Conservation (phyloP, 2,888 invertebrate genomes). For the Mythimna loreyi region DNA sequence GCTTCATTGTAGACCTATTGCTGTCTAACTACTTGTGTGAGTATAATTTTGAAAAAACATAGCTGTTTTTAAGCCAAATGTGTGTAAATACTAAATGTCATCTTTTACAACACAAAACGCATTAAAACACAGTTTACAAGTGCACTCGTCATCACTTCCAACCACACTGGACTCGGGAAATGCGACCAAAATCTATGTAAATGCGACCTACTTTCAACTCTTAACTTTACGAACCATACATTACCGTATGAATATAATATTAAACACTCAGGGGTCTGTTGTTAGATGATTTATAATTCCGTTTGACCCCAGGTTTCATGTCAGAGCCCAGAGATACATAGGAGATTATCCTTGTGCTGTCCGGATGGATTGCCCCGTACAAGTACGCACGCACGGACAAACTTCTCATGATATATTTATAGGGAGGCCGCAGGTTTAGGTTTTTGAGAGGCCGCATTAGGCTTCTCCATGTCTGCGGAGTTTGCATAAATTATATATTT, state of each 20-base stretch:
- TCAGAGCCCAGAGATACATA: conserved; percentile 57
- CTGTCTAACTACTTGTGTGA: too few species aligned
- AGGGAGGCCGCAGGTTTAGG: conserved; percentile 30
- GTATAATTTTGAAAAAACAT: too few species aligned
- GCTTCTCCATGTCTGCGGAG: conserved; percentile 26
- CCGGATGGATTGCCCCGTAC: conserved; percentile 52
- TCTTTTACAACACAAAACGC: neutral
- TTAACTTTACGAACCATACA: conserved; percentile 63
- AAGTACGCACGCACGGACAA: conserved; percentile 33
- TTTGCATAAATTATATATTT: conserved; percentile 44
- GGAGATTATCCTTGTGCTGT: conserved; percentile 50
- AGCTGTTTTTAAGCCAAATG: too few species aligned
- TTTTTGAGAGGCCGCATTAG: conserved; percentile 42
- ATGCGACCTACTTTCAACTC: conserved; percentile 74
- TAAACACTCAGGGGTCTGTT: conserved; percentile 69
- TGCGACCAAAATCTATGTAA: conserved; percentile 62
- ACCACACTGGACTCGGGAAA: conserved; percentile 28
- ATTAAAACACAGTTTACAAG: neutral
- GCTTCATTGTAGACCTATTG: too few species aligned
- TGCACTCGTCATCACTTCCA: neutral
- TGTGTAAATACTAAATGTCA: too few species aligned
- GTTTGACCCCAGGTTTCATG: conserved; percentile 70
- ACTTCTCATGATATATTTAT: conserved; percentile 51
- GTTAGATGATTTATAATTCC: conserved; percentile 78
- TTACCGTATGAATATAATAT: conserved; percentile 74